These are phyloP conservation scores for Erebia palarica DNA, from an alignment of 2,888 invertebrate genomes.

Conservation along the genomic window DNA sequence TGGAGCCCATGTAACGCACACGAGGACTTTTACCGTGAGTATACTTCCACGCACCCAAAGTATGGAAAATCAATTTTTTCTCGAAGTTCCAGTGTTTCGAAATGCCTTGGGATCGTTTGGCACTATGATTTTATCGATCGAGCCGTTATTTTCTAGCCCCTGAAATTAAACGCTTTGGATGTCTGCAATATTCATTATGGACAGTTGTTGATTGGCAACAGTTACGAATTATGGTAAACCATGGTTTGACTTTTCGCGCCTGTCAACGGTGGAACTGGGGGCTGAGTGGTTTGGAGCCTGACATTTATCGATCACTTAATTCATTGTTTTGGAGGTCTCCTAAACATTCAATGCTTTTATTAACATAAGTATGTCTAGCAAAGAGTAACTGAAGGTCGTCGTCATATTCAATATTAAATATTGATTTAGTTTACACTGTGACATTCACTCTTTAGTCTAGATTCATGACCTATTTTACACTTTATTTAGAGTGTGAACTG, in stretches of 20 bases:
- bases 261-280: constrained; percentile 47
- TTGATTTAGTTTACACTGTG: constrained; percentile 36
- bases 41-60: constrained; percentile 42
- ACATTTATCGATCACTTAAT: constrained; percentile 58
- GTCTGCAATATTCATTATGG: constrained; percentile 23
- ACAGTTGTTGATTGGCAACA: constrained; percentile 16
- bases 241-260: constrained; percentile 46
- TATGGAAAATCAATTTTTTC: constrained; percentile 40
- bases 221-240: constrained; percentile 26
- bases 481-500: not conserved
- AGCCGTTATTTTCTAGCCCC: constrained; percentile 52
- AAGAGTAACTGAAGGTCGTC: constrained; percentile 26
- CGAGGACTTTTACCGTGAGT: constrained; percentile 64
- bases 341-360: constrained; percentile 18
- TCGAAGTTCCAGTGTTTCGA: constrained; percentile 29
- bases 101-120: constrained; percentile 16
- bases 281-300: constrained; percentile 18
- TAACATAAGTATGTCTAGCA: constrained; percentile 9
- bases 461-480: constrained; percentile 37
- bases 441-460: constrained; percentile 26
- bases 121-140: constrained; percentile 63
- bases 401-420: constrained; percentile 37
- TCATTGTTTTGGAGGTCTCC: constrained; percentile 19
- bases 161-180: constrained; percentile 50
- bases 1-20: constrained; percentile 68